Evolutionary conservation across 53 echinoderm and acorn worm genomes (phyloP), one percentile per base, ranked within the genome.

Genomic region (Pentamera pediparva): DNA sequence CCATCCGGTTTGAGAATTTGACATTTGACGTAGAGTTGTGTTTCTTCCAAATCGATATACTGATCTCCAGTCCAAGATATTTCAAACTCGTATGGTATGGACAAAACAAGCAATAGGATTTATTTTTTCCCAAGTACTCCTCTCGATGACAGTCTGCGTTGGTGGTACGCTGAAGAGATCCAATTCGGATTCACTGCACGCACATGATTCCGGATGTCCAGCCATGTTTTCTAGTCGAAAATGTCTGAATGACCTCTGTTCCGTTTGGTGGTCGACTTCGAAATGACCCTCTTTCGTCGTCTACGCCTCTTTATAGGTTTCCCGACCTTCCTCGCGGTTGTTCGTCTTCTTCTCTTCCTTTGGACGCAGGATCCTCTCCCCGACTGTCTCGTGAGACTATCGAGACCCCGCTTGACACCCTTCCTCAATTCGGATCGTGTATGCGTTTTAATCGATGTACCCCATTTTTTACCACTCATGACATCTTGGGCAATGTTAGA

Each of bases 31-130:
- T 67, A 75, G 4, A 86, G 70, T 20, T 75, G 47, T 3, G 87
- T 87, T 36, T 83, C 59, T 24, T 82, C 62, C 1, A 78, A 61
- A 33, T 82, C 82, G 32, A 87, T 38, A 53, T 87, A 87, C 47
- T 87, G 82, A 5, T 77, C 61, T 10, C 82, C 76, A 21, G 18
- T 54, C 5, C 58, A 65, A 24, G 74, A 37, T 3, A 82, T 56
- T 17, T 63, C 40, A 58, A 83, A 78, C 28, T 86, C 63, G 10
- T 78, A 77, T 1, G 2, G 65, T 39, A 41, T 65, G 41, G 0
- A 45, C 24, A 13, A 65, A 65, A 24, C 65, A 39, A 9, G 41
- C 41, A 5, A 40, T 40, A 29, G 65, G 41, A 22, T 40, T 65
- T 25, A 65, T 40, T 65, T 65, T 65, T 22, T 65, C 80, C 13